phyloP scores from a whole-genome alignment of 1,140 invertebrate species.

The Saccostrea cuccullata region DNA sequence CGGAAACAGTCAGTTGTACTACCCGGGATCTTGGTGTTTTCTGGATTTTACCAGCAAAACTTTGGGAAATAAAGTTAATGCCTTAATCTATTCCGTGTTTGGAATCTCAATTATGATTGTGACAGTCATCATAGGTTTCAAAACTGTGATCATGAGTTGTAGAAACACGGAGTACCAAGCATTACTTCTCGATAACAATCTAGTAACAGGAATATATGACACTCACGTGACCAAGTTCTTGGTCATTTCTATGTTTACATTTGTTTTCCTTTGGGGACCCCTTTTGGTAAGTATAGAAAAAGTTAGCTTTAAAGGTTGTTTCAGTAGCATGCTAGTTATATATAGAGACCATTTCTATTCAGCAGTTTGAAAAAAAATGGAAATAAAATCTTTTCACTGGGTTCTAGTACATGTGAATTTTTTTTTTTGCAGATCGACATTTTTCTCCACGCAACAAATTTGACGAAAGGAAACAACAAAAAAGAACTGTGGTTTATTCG shows the following conservation, averaged over 20 bases:
- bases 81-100: neutral
- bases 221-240: constrained; percentile 2
- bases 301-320: neutral
- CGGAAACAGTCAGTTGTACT: neutral
- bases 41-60: neutral
- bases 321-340: too few relatives aligned
- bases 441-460: neutral
- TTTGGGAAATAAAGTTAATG: constrained; percentile 25
- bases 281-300: neutral
- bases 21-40: neutral
- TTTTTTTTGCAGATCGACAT: neutral
- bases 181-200: constrained; percentile 6
- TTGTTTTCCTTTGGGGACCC: constrained; percentile 1
- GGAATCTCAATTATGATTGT: neutral
- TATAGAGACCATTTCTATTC: too few relatives aligned
- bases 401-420: neutral
- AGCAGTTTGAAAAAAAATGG: neutral
- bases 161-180: constrained; percentile 14
- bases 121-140: neutral
- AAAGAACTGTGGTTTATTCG: constrained; percentile 3
- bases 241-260: neutral
- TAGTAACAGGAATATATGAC: neutral
- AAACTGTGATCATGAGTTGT: neutral
- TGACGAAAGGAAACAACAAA: neutral
- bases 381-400: neutral